Evolutionary conservation across 1,140 invertebrate species (phyloP).

Genomic region (Hylyphantes graminicola): DNA sequence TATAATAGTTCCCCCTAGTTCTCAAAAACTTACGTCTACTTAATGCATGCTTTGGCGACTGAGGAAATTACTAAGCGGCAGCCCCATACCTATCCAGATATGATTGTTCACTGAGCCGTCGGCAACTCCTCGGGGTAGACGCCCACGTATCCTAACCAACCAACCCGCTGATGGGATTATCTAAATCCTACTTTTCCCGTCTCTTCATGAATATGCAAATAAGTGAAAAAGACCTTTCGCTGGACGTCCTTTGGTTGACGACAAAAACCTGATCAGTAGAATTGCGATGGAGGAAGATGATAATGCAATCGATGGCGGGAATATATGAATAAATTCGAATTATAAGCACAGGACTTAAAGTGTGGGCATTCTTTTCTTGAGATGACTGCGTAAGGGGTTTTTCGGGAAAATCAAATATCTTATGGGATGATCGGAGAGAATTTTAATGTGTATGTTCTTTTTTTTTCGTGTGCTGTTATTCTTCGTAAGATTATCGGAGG

Average conservation of each 20-base stretch:
- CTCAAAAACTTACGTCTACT: no score
- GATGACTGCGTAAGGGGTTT: background rate
- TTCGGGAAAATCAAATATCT: constrained; percentile 38
- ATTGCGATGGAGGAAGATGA: constrained; percentile 28
- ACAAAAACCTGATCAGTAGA: constrained; percentile 45
- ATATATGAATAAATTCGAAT: constrained; percentile 57
- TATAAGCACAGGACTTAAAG: constrained; percentile 37
- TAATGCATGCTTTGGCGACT: no score
- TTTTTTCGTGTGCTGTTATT: constrained; percentile 7
- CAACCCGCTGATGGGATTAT: constrained; percentile 32
- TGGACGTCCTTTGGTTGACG: background rate
- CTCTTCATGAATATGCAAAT: constrained; percentile 55
- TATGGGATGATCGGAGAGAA: constrained; percentile 12
- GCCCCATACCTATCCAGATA: constrained; percentile 1
- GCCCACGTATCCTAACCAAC: background rate
- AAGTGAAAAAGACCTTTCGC: constrained; percentile 16
- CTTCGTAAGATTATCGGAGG: constrained; percentile 17
- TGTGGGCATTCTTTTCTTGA: constrained; percentile 2
- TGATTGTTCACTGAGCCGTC: constrained; percentile 46
- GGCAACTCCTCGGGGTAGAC: constrained; percentile 10
- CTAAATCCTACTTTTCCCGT: constrained; percentile 29
- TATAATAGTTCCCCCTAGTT: no score
- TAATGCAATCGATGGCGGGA: constrained; percentile 49
- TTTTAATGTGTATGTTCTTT: constrained; percentile 5
- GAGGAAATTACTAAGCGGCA: no score